Conservation (phyloP, 2,888 invertebrate species). For the Dryomyza anilis region DNA sequence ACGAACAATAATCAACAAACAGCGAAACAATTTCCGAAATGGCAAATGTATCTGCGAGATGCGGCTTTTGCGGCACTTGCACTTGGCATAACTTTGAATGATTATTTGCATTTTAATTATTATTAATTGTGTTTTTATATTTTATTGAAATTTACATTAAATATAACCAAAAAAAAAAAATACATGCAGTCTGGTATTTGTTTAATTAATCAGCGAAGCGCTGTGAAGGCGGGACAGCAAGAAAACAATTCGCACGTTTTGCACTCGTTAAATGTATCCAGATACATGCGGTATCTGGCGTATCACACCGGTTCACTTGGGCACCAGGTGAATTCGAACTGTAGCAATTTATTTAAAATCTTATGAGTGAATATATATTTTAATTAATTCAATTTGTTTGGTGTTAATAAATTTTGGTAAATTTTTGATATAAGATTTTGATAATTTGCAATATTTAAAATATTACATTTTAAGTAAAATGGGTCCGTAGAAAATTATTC, state of each 20-base stretch:
- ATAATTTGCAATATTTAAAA: too few species aligned
- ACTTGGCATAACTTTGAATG: too few species aligned
- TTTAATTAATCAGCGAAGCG: conserved; percentile 12
- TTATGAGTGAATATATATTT: too few species aligned
- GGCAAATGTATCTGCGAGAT: background rate
- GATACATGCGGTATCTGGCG: background rate
- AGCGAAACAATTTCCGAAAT: background rate
- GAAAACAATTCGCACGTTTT: background rate
- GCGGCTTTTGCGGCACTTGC: conserved; percentile 3
- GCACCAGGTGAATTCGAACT: too few species aligned
- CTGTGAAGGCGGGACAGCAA: background rate
- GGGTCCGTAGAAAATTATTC: too few species aligned
- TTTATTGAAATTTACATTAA: background rate
- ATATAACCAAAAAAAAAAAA: too few species aligned
- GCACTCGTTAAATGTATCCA: background rate
- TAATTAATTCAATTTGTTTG: too few species aligned
- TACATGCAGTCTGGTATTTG: background rate
- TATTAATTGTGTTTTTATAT: background rate
- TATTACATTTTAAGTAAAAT: too few species aligned
- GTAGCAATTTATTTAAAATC: too few species aligned
- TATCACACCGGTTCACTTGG: background rate
- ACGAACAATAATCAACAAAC: background rate
- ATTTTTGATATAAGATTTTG: too few species aligned
- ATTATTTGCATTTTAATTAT: conserved; percentile 7
- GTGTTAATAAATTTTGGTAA: too few species aligned